A percentile compares a stretch with the other conserved stretches of the same genome.
These are phyloP conservation scores for Tapirus terrestris DNA, from an alignment of 2,113 vertebrate species.

Conservation along the genomic window DNA sequence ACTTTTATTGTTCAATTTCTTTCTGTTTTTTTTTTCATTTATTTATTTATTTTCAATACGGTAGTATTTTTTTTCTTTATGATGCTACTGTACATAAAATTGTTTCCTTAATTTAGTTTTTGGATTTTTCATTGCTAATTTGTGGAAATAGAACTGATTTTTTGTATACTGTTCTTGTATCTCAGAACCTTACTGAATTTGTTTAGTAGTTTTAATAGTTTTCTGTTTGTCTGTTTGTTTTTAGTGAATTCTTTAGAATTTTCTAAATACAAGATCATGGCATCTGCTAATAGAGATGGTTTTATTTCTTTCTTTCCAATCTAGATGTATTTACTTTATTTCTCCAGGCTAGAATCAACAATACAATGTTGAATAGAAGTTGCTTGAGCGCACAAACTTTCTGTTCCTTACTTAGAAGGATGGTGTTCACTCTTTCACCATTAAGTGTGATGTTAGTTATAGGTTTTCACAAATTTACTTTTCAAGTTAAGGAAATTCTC, in stretches of 20 bases:
- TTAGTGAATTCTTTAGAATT: neutral
- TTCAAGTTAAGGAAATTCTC: neutral
- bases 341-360: neutral
- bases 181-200: neutral
- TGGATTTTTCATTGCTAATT: too few relatives aligned
- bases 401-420: neutral
- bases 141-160: too few relatives aligned
- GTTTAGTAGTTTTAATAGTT: neutral
- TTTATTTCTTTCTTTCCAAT: neutral
- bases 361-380: neutral
- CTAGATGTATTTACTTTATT: neutral
- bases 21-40: neutral
- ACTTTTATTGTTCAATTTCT: neutral
- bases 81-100: too few relatives aligned
- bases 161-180: too few relatives aligned
- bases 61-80: too few relatives aligned
- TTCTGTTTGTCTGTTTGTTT: neutral
- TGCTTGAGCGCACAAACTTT: neutral
- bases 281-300: neutral
- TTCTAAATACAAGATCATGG: too few relatives aligned
- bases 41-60: too few relatives aligned
- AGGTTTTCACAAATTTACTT: neutral
- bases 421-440: neutral
- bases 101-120: too few relatives aligned
- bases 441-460: neutral